Evolutionary conservation across 2,797 vertebrate genomes (phyloP).

Genomic region (Coilia nasus): DNA sequence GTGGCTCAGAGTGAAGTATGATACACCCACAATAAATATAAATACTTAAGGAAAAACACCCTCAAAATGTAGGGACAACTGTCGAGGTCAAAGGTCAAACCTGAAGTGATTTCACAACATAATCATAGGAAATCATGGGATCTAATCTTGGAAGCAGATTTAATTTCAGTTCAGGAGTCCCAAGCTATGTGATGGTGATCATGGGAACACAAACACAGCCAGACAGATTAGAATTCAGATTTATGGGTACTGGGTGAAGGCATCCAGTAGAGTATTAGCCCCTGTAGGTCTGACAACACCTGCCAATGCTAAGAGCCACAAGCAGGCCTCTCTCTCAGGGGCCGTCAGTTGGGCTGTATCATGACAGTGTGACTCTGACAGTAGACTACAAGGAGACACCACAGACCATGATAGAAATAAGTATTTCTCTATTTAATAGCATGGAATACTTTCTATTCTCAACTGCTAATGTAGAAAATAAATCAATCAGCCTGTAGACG

Average conservation of each 20-base stretch:
- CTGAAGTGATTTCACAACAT: not conserved
- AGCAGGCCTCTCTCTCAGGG: too few relatives aligned
- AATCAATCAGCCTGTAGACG: too few relatives aligned
- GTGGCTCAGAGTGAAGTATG: too few relatives aligned
- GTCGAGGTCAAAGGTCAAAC: not conserved
- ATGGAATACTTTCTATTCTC: too few relatives aligned
- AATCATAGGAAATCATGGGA: not conserved
- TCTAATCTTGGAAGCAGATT: slow-evolving; percentile 5
- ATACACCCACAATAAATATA: too few relatives aligned
- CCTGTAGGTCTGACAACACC: not conserved
- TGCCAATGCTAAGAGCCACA: not conserved
- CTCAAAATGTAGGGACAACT: not conserved
- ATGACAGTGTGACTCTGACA: too few relatives aligned
- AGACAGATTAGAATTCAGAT: slow-evolving; percentile 1
- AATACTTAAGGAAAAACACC: not conserved
- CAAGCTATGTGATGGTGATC: not conserved
- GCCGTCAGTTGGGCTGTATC: too few relatives aligned
- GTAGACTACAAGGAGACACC: too few relatives aligned
- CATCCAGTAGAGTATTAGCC: not conserved
- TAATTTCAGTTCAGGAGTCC: not conserved
- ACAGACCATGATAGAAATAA: too few relatives aligned
- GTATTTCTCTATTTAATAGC: too few relatives aligned
- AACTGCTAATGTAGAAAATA: too few relatives aligned
- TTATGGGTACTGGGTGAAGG: not conserved
- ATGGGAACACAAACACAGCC: not conserved